phyloP scores from a whole-genome alignment of 2,113 vertebrate species.

The Cyanoramphus novaezelandiae region DNA sequence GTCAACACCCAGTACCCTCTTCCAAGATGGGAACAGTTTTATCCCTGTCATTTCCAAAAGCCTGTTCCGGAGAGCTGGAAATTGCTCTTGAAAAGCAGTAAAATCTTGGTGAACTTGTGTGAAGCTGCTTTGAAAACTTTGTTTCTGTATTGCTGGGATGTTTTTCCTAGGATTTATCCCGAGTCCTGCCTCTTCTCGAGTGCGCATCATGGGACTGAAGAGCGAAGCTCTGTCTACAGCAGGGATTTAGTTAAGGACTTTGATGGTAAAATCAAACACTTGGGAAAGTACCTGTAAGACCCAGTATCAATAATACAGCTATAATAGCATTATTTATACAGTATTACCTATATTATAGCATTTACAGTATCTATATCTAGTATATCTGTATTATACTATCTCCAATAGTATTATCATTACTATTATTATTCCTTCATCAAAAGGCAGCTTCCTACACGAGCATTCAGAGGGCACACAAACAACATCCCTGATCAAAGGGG shows the following conservation, averaged over 20 bases:
- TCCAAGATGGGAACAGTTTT: not conserved
- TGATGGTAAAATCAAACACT: not conserved
- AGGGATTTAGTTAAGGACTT: not conserved
- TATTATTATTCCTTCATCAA: not conserved
- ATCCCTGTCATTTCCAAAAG: not conserved
- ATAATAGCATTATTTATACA: not conserved
- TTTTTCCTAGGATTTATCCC: not conserved
- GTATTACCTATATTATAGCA: not conserved
- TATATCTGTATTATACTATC: not conserved
- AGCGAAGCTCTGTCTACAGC: accelerated
- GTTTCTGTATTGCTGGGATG: not conserved
- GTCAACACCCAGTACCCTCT: not conserved
- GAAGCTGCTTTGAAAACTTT: not conserved
- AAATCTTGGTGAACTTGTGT: not conserved
- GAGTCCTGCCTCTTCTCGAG: not conserved
- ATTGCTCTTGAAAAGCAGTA: not conserved
- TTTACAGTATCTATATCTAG: not conserved
- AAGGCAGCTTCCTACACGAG: not conserved
- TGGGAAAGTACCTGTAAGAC: not conserved
- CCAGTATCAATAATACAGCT: not conserved
- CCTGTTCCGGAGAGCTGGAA: not conserved
- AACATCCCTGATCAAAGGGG: not conserved
- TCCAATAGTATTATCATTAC: not conserved
- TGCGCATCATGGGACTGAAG: not conserved
- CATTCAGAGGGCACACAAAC: not conserved